Conservation (phyloP, 2,113 vertebrate genomes). For the Perca schrenkii region DNA sequence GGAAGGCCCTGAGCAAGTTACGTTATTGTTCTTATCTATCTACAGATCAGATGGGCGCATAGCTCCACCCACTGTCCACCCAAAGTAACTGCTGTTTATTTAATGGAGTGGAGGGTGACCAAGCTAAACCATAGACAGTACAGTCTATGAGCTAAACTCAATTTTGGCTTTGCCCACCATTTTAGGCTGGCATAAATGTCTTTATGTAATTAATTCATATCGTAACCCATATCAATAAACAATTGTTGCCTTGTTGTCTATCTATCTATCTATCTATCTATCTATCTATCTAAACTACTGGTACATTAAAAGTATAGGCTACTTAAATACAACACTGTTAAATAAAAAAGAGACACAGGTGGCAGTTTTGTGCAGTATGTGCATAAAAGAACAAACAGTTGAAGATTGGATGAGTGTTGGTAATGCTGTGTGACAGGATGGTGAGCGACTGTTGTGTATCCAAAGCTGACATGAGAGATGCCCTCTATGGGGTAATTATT, state of each 20-base stretch:
- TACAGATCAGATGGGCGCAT: not conserved
- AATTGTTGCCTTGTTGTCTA: too few relatives aligned
- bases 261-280: not conserved
- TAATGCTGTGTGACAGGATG: not conserved
- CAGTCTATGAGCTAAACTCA: not conserved
- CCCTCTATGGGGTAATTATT: not conserved
- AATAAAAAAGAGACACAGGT: not conserved
- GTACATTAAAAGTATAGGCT: not conserved
- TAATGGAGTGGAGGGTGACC: slow-evolving; percentile 4
- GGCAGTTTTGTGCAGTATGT: slow-evolving; percentile 6
- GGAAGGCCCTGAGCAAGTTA: not conserved
- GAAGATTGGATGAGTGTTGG: slow-evolving; percentile 5
- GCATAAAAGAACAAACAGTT: slow-evolving; percentile 7
- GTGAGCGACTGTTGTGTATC: not conserved
- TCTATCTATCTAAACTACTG: not conserved
- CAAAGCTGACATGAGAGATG: too few relatives aligned
- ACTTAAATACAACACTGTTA: not conserved
- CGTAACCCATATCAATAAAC: too few relatives aligned
- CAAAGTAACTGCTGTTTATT: slow-evolving; percentile 26
- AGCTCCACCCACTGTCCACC: slow-evolving; percentile 28
- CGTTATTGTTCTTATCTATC: not conserved
- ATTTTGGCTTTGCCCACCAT: not conserved
- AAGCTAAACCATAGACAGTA: not conserved
- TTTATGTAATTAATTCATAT: not conserved
- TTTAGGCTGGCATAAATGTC: not conserved